Conservation (phyloP, 1,140 invertebrate species). For the Atopsyche davidsoni region DNA sequence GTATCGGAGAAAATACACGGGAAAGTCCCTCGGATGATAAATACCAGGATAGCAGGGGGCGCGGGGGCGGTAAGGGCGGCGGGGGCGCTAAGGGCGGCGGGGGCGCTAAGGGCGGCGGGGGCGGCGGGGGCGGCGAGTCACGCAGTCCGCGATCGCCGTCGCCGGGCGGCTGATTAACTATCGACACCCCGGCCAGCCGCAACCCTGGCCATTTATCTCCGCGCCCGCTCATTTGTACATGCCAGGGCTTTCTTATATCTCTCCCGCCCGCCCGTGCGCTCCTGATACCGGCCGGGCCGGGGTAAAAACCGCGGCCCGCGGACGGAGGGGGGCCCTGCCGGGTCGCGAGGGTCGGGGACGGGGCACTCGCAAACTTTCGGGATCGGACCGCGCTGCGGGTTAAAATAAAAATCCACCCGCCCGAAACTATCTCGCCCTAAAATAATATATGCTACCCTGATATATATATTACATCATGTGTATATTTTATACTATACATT, state of each 20-base stretch:
- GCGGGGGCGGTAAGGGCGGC: conserved; percentile 4
- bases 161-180: conserved; percentile 28
- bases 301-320: neutral
- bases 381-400: too few species aligned
- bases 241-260: conserved; percentile 27
- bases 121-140: neutral
- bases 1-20: conserved; percentile 3
- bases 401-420: too few species aligned
- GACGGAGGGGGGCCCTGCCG: neutral
- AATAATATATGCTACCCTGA: too few species aligned
- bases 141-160: conserved; percentile 8
- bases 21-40: too few species aligned
- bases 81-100: conserved; percentile 10
- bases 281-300: neutral
- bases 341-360: neutral
- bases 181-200: conserved; percentile 29
- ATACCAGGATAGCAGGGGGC: conserved; percentile 8
- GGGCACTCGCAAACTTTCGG: too few species aligned
- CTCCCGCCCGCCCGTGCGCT: conserved; percentile 7
- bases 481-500: neutral
- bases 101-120: conserved; percentile 1
- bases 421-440: too few species aligned
- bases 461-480: too few species aligned
- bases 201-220: conserved; percentile 31
- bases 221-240: conserved; percentile 29